Evolutionary conservation across 1,140 invertebrate species (phyloP), one percentile per base, ranked within the genome.

Genomic region (Drosophila saltans): DNA sequence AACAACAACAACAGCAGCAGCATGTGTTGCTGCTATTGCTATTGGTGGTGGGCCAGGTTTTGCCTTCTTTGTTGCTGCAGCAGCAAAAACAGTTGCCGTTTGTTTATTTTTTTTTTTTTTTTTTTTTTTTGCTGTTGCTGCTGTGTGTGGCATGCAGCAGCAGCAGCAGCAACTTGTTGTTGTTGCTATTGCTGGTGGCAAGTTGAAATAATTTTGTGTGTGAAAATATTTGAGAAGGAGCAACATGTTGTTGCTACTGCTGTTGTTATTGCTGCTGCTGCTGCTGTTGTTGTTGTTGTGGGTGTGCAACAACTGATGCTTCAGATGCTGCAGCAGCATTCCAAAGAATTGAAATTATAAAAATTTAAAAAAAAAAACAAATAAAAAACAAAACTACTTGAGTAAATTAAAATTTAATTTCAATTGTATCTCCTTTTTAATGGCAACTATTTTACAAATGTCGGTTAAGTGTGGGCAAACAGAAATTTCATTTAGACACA

Each of bases 401-500:
- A 39, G 39, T 39, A 52, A 52, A 52, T 52, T 52, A 52, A 52
- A 26, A 24, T 39, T 41, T 21, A 26, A 52, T 52, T 52, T 52
- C 45, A 52, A 78, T 78, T 78, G 66, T 78, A 61, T 71, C 75
- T 36, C 33, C 2, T 48, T 48, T 48, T 48, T 48, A 48, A 16
- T 48, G 8, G 45, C 45, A 52, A 24, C 45, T 26, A 52, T 52
- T 52, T 52, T 2, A 52, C n/a, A 81, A 81, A 85, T 84, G 73
- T 74, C 79, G 77, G 82, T 86, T 82, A 89, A 90, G 85, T 78
- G 76, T 77, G 81, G 45, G 45, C 21, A 52, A 52, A 52, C 77
- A 86, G 86, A 90, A 90, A 90, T 83, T 82, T 78, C 82, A 80
- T 78, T 86, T 86, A 81, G 78, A 90, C 83, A 90, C 88, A 90